phyloP scores from a whole-genome alignment of 1,140 invertebrate genomes.

The Diorhabda sublineata region DNA sequence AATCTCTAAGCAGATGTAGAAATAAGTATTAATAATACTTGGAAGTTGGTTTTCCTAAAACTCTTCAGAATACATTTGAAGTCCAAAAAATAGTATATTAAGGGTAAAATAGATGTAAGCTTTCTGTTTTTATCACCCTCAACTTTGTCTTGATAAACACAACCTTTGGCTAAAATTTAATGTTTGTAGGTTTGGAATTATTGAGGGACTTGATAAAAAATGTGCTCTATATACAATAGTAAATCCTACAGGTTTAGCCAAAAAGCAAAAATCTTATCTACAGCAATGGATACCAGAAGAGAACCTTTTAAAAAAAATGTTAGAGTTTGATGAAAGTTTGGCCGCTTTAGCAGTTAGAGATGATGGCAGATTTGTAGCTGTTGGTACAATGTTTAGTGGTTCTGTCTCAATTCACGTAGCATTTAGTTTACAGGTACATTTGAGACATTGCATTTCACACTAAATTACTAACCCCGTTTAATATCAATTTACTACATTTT shows the following conservation, averaged over 20 bases:
- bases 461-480: no score
- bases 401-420: slow-evolving; percentile 86
- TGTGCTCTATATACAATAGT: slow-evolving; percentile 75
- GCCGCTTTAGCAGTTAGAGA: slow-evolving; percentile 84
- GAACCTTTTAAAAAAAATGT: slow-evolving; percentile 52
- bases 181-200: slow-evolving; percentile 61
- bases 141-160: no score
- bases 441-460: background rate
- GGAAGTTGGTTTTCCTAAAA: no score
- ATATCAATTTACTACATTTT: no score
- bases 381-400: slow-evolving; percentile 90
- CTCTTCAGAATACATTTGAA: no score
- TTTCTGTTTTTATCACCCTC: no score
- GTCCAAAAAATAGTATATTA: no score
- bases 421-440: slow-evolving; percentile 81
- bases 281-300: slow-evolving; percentile 66
- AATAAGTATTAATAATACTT: no score
- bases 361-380: slow-evolving; percentile 85
- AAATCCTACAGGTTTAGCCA: slow-evolving; percentile 67
- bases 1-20: no score
- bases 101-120: no score
- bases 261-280: slow-evolving; percentile 67
- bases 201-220: slow-evolving; percentile 61
- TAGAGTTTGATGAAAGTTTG: slow-evolving; percentile 67
- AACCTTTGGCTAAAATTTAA: background rate